Evolutionary conservation across 2,888 invertebrate genomes (phyloP).

Genomic region (Augochlorella aurata): DNA sequence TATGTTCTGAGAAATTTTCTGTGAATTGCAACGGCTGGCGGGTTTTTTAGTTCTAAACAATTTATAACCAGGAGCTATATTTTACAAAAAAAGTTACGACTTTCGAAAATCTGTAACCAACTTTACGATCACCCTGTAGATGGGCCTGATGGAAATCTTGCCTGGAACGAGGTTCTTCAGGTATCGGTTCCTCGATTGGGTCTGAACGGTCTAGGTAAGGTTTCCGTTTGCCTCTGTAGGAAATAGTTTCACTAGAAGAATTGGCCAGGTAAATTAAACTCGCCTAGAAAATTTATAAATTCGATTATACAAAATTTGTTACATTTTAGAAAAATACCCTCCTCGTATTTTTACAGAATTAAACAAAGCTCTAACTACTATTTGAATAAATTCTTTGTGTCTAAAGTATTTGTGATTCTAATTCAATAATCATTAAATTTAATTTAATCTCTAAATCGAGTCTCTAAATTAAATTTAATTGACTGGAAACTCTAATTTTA

Average conservation of each 20-base stretch:
- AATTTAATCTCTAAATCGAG: no score
- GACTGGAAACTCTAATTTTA: no score
- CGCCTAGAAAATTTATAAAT: not conserved
- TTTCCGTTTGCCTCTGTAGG: not conserved
- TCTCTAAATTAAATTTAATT: no score
- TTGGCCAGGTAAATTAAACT: not conserved
- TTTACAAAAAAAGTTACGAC: not conserved
- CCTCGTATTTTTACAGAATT: no score
- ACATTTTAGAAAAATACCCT: no score
- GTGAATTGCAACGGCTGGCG: not conserved
- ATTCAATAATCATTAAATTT: no score
- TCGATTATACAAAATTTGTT: not conserved
- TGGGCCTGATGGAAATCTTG: not conserved
- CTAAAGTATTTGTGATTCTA: no score
- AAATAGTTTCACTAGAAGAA: not conserved
- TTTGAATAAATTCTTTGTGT: no score
- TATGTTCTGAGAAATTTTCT: not conserved
- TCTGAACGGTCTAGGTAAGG: not conserved
- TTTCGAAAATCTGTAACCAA: not conserved
- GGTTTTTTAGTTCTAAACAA: not conserved
- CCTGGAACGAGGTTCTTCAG: not conserved
- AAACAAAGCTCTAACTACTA: no score
- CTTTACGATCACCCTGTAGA: slow-evolving; percentile 1
- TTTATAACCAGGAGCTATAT: not conserved
- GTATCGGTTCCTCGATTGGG: slow-evolving; percentile 2